Evolutionary conservation across 2,797 vertebrate genomes (phyloP).

Genomic region (Jordanella pulchra): DNA sequence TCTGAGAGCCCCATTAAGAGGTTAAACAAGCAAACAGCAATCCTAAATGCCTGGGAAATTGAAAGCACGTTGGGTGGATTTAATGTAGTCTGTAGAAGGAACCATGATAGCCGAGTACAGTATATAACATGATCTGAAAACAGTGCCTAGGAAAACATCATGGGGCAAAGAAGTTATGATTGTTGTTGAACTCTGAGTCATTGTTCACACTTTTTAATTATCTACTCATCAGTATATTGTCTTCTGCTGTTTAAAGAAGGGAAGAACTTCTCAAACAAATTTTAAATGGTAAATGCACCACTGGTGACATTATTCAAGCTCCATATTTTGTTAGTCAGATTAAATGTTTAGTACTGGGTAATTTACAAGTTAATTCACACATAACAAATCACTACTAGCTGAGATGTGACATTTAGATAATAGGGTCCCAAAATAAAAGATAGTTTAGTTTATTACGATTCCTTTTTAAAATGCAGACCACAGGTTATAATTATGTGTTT

Average conservation of each 20-base stretch:
- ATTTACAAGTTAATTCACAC: not conserved
- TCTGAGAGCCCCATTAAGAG: slow-evolving; percentile 19
- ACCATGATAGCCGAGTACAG: slow-evolving; percentile 19
- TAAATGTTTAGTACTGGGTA: too few species aligned
- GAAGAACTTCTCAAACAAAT: not conserved
- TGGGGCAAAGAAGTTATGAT: not conserved
- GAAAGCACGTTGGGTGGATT: slow-evolving; percentile 48
- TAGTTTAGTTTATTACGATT: too few species aligned
- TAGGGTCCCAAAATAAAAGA: not conserved
- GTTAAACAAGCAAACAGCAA: slow-evolving; percentile 22
- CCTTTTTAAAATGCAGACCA: too few species aligned
- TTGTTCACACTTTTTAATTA: not conserved
- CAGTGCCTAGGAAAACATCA: slow-evolving; percentile 56
- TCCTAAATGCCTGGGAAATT: slow-evolving; percentile 4
- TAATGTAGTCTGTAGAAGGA: slow-evolving; percentile 35
- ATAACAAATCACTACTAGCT: not conserved
- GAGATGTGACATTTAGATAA: not conserved
- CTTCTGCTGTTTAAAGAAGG: too few species aligned
- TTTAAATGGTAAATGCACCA: not conserved
- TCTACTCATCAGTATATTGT: too few species aligned
- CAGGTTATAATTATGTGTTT: too few species aligned
- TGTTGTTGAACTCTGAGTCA: slow-evolving; percentile 3
- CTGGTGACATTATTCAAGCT: not conserved
- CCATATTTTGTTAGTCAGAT: too few species aligned
- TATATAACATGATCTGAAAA: slow-evolving; percentile 26